Conservation (phyloP, 1,140 invertebrate species). For the Bombus cullumanus region DNA sequence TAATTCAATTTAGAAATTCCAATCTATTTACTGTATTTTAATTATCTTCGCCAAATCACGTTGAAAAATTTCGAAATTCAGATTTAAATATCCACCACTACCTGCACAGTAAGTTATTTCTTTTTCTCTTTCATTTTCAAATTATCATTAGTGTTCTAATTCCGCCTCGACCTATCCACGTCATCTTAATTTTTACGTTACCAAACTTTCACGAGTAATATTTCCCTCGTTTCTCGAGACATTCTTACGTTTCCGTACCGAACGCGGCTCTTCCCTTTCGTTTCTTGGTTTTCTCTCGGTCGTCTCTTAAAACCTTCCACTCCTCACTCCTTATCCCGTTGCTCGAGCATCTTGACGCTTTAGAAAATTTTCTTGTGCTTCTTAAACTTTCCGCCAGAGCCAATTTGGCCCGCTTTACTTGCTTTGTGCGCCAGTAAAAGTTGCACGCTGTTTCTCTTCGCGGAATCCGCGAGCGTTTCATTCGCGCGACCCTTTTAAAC, state of each 20-base stretch:
- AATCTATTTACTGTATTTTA: neutral
- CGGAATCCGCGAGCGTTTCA: constrained; percentile 8
- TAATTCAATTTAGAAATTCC: neutral
- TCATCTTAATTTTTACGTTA: constrained; percentile 38
- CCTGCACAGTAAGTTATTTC: neutral
- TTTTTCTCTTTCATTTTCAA: constrained; percentile 33
- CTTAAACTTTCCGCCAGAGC: constrained; percentile 60
- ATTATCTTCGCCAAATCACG: neutral
- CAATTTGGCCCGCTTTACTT: constrained; percentile 52
- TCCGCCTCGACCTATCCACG: constrained; percentile 30
- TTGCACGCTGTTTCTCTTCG: neutral
- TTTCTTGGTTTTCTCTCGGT: constrained; percentile 6
- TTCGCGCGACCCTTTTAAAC: neutral
- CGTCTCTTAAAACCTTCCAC: constrained; percentile 39
- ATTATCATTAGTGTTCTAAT: constrained; percentile 27
- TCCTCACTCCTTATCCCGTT: constrained; percentile 2
- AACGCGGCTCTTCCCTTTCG: constrained; percentile 39
- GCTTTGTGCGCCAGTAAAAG: constrained; percentile 17
- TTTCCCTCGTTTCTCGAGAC: constrained; percentile 45
- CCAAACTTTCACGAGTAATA: constrained; percentile 56
- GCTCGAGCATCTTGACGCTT: constrained; percentile 57
- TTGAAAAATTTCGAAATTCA: neutral
- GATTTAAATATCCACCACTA: neutral
- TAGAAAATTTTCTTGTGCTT: constrained; percentile 67
- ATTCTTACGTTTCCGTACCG: constrained; percentile 55